Evolutionary conservation across 1,140 invertebrate species (phyloP).

Genomic region (Achroia grisella): DNA sequence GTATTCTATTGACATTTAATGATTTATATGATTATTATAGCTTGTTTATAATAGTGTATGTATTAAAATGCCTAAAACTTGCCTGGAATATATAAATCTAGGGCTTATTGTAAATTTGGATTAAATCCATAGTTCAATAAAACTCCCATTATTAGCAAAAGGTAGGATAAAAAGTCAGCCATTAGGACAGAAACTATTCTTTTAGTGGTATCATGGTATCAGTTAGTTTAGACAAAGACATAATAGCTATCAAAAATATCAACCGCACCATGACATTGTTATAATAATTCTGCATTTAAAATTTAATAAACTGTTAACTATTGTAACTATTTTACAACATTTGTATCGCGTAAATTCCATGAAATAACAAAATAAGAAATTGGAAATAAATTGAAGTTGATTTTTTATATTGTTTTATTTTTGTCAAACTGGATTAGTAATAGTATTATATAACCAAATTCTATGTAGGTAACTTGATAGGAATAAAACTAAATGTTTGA

Average conservation of each 20-base stretch:
- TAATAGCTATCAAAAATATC: constrained; percentile 27
- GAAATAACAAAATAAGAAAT: constrained; percentile 58
- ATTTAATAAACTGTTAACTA: constrained; percentile 65
- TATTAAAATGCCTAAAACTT: constrained; percentile 56
- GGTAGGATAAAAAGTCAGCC: constrained; percentile 6
- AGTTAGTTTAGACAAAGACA: constrained; percentile 3
- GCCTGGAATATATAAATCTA: constrained; percentile 48
- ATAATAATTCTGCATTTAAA: constrained; percentile 66
- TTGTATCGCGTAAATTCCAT: constrained; percentile 67
- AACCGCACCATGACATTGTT: constrained; percentile 62
- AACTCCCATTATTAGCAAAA: constrained; percentile 24
- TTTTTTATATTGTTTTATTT: constrained; percentile 40
- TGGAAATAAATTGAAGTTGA: constrained; percentile 69
- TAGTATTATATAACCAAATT: no score
- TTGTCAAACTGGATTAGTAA: no score
- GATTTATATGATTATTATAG: constrained; percentile 11
- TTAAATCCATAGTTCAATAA: constrained; percentile 40
- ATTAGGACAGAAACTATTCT: constrained; percentile 10
- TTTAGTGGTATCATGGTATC: not conserved
- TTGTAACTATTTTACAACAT: constrained; percentile 65
- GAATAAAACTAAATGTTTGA: no score
- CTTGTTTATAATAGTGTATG: constrained; percentile 16
- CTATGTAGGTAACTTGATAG: no score
- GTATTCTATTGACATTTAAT: constrained; percentile 6
- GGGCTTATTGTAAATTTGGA: constrained; percentile 41